Base-by-base conservation (phyloP, 1,140 invertebrate species). In the Pissodes strobi region DNA sequence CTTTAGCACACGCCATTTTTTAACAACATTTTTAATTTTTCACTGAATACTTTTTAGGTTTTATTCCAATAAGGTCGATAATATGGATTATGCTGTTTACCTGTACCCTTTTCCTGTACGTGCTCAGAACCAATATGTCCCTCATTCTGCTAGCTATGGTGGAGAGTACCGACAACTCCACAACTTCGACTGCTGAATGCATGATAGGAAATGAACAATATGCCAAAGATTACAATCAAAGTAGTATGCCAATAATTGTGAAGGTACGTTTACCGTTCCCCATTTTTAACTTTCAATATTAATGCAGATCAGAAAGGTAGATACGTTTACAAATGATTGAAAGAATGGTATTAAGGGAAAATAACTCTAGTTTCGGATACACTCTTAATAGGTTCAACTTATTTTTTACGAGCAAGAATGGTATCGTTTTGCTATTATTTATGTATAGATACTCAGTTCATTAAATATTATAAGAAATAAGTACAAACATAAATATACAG, bases 111-210 rank as follows among this genome's bases (percentile, higher is more conserved):
- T 82, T 89, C 48, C 84, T 84, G 1, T 90, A 90, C 72, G 86
- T 90, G 79, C 82, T 90, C 49, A 81, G 87, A 52, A 88, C 88
- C 9, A 90, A 90, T 79, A 82, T 90, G 69, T 89, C 88, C 13
- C 84, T 90, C 41, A 87, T 84, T 46, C 84, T 90, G 19, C 85
- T 90, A 10, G 88, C 88, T 1, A 90, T 90, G 88, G 65, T 68
- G n/a, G 38, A 70, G 22, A 18, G 12, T 25, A 51, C 39, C 2
- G 22, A 52, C 17, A 57, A 9, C 0, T 21, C 19, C 4, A 6
- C 17, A 30, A 46, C 21, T 15, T 12, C 39, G 21, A n/a, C 60
- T 30, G 25, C 61, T 4, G 58, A 66, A 43, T 61, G 64, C 51
- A 18, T 57, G 3, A n/a, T n/a, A n/a, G n/a, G n/a, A n/a, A n/a